Percentiles rank a stretch among this genome's conserved stretches.
These are phyloP conservation scores for Tympanuchus pallidicinctus DNA, from an alignment of 2,113 vertebrate species.

Conservation along the genomic window DNA sequence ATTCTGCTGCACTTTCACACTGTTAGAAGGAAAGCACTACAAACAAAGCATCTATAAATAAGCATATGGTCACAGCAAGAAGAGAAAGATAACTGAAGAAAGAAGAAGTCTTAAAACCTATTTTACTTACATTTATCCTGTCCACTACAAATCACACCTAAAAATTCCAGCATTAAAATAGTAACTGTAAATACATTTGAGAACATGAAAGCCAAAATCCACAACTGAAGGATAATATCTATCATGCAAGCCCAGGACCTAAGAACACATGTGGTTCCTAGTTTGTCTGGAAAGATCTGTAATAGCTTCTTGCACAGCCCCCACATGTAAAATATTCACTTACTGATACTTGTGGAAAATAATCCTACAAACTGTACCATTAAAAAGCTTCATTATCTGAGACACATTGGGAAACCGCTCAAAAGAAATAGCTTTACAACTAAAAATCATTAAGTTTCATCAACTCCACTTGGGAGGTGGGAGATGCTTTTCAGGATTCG, in stretches of 20 bases:
- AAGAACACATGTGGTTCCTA: background rate
- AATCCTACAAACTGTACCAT: background rate
- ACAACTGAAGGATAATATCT: fast-evolving
- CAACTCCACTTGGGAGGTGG: background rate
- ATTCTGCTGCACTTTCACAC: background rate
- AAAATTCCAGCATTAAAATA: background rate
- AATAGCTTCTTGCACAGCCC: background rate
- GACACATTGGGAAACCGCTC: background rate
- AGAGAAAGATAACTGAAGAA: background rate
- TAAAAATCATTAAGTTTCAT: background rate
- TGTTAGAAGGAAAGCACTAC: background rate
- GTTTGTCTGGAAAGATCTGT: background rate
- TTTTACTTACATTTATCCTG: background rate
- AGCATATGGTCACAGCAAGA: background rate
- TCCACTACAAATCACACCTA: background rate
- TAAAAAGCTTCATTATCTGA: background rate
- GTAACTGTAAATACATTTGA: background rate
- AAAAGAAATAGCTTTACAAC: background rate
- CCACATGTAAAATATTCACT: background rate
- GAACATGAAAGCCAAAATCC: background rate
- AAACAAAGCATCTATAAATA: background rate
- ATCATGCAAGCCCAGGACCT: background rate
- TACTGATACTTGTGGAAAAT: background rate
- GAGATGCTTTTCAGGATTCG: background rate
- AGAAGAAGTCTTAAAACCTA: background rate